phyloP scores from a whole-genome alignment of 2,113 vertebrate genomes.

The Chloebia gouldiae region DNA sequence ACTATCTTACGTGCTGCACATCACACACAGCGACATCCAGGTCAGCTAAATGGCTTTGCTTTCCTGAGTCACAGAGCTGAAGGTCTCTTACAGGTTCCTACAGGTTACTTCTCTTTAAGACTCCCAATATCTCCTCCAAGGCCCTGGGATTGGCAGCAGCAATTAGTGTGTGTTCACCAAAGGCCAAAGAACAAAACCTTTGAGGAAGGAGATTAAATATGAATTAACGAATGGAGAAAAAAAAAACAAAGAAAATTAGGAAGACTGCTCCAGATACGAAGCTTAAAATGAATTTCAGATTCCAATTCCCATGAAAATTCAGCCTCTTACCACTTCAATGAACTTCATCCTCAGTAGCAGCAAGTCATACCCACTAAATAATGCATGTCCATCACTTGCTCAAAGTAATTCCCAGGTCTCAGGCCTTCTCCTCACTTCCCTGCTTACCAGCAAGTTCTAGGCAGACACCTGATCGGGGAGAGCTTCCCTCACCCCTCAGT shows the following conservation, averaged over 20 bases:
- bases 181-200: constrained; percentile 11
- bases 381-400: background rate
- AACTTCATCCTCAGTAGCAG: background rate
- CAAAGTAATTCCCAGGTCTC: background rate
- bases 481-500: background rate
- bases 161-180: background rate
- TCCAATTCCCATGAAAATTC: background rate
- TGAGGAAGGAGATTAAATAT: constrained; percentile 6
- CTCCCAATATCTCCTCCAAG: background rate
- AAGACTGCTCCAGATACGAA: background rate
- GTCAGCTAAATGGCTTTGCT: background rate
- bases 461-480: background rate
- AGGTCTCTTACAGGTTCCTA: background rate
- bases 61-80: background rate
- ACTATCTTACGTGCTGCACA: background rate
- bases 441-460: background rate
- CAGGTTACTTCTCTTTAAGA: background rate
- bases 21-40: background rate
- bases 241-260: background rate
- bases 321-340: background rate
- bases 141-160: background rate
- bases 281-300: background rate
- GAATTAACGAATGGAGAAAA: background rate
- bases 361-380: background rate
- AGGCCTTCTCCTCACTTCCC: background rate